Conservation (phyloP, 2,113 vertebrate genomes). For the Colaptes auratus region DNA sequence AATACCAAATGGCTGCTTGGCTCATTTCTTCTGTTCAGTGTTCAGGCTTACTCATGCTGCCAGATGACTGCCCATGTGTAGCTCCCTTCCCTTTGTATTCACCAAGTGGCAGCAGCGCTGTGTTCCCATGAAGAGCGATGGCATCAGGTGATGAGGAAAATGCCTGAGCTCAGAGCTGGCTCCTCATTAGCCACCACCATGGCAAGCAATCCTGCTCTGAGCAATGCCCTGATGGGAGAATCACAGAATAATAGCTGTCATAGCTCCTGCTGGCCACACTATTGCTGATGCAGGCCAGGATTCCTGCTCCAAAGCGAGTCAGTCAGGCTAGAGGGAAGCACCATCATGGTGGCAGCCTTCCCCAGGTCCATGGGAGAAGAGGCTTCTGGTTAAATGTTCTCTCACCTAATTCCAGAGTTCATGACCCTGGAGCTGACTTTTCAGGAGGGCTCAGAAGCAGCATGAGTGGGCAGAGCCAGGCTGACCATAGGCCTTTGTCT, state of each 20-base stretch:
- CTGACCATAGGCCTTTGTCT: neutral
- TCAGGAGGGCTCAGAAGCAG: neutral
- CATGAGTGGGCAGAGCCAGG: neutral
- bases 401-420: neutral
- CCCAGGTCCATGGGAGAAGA: neutral
- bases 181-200: fast-evolving
- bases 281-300: neutral
- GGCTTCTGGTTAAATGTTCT: neutral
- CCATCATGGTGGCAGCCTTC: neutral
- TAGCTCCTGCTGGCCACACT: no score
- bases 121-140: neutral
- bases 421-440: neutral
- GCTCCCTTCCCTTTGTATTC: neutral
- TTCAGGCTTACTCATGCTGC: neutral
- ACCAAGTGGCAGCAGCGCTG: neutral
- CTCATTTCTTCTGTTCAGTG: neutral
- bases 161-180: neutral
- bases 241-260: no score
- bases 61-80: neutral
- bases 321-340: neutral
- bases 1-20: neutral
- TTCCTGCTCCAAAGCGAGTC: neutral
- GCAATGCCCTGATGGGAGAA: neutral
- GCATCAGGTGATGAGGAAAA: neutral
- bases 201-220: fast-evolving